Conservation (phyloP, 2,113 vertebrate genomes). For the Colius striatus region DNA sequence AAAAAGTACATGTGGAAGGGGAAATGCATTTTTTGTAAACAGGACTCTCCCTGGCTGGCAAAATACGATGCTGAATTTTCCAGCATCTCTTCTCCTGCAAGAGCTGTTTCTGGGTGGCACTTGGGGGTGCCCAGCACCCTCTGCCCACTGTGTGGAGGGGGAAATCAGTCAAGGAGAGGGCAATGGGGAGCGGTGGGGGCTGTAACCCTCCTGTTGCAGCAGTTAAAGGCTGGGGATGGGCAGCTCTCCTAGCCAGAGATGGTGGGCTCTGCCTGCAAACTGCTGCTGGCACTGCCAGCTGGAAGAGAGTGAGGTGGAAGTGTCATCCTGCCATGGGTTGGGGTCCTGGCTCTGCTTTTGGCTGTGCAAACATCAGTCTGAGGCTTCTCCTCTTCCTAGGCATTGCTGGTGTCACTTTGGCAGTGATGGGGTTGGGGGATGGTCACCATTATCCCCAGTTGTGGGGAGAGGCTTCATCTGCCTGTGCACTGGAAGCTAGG, state of each 20-base stretch:
- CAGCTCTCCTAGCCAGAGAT: neutral
- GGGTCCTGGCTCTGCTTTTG: neutral
- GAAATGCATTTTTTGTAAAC: neutral
- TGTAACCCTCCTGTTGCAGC: neutral
- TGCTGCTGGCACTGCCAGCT: neutral
- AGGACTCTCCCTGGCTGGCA: neutral
- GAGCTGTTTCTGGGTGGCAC: neutral
- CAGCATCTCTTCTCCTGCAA: neutral
- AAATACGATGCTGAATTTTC: neutral
- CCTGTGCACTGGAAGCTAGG: accelerated
- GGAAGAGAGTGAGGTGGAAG: neutral
- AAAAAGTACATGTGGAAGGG: constrained; percentile 10
- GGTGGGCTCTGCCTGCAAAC: neutral
- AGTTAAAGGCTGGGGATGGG: neutral
- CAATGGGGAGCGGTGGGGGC: neutral
- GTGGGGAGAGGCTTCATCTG: accelerated
- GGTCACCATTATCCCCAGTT: too few species aligned
- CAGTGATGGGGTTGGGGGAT: accelerated
- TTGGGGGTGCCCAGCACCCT: neutral
- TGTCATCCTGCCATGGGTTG: accelerated
- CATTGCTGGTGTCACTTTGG: accelerated
- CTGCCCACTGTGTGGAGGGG: neutral
- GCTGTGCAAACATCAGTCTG: neutral
- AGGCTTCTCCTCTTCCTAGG: neutral
- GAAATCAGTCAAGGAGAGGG: neutral